phyloP scores from a whole-genome alignment of 2,888 invertebrate species.

The Sipunculus nudus region DNA sequence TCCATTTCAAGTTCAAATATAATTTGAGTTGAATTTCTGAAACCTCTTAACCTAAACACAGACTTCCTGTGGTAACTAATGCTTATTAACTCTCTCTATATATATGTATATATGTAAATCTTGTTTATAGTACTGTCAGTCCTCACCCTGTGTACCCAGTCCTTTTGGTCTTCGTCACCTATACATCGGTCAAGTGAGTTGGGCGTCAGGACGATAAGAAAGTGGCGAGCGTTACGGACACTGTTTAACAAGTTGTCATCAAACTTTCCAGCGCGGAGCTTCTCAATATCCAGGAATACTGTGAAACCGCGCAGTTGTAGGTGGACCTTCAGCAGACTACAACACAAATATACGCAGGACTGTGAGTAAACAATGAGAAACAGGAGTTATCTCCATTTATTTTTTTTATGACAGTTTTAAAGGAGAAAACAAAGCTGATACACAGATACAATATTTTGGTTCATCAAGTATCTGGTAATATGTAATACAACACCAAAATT shows the following conservation, averaged over 20 bases:
- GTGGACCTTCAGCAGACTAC: constrained; percentile 84
- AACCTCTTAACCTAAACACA: too few species aligned
- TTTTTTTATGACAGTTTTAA: too few species aligned
- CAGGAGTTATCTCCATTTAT: too few species aligned
- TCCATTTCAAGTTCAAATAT: too few species aligned
- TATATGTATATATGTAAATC: too few species aligned
- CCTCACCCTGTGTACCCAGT: constrained; percentile 98
- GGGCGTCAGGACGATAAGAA: constrained; percentile 94
- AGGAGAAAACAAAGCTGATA: too few species aligned
- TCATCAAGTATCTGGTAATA: background rate
- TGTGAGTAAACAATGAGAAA: background rate
- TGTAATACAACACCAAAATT: too few species aligned
- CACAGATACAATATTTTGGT: too few species aligned
- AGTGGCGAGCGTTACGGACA: constrained; percentile 95
- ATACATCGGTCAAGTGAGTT: constrained; percentile 93
- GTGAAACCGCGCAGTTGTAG: constrained; percentile 93
- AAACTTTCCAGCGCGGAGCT: constrained; percentile 97
- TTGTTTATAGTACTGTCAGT: too few species aligned
- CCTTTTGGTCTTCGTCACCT: constrained; percentile 91
- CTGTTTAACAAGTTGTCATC: constrained; percentile 97
- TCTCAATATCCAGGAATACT: constrained; percentile 98
- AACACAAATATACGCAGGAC: constrained; percentile 21
- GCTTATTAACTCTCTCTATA: too few species aligned
- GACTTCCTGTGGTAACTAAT: too few species aligned
- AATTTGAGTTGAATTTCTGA: too few species aligned